phyloP scores from a whole-genome alignment of 1,140 invertebrate species.

The Diorhabda elongata region DNA sequence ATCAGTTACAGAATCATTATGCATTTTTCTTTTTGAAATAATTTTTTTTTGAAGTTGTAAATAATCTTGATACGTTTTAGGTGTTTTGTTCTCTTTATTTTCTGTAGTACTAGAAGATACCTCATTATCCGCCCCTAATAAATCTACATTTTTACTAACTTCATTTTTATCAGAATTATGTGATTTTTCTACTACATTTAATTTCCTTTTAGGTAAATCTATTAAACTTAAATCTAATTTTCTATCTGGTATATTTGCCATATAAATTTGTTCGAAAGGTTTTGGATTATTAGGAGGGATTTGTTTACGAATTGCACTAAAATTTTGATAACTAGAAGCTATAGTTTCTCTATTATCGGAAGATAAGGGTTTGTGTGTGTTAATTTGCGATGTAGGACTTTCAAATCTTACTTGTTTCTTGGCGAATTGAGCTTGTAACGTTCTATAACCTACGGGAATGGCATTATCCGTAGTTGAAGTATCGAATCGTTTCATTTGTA shows the following conservation, averaged over 20 bases:
- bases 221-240: constrained; percentile 44
- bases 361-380: constrained; percentile 18
- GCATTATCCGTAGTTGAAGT: background rate
- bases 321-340: constrained; percentile 1
- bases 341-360: constrained; percentile 18
- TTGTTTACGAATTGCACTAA: constrained; percentile 13
- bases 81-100: constrained; percentile 15
- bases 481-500: constrained; percentile 28
- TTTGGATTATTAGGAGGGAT: constrained; percentile 11
- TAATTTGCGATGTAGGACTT: constrained; percentile 21
- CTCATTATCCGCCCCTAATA: background rate
- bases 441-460: background rate
- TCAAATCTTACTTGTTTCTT: constrained; percentile 37
- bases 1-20: constrained; percentile 32
- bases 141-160: background rate
- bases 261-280: constrained; percentile 41
- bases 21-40: constrained; percentile 11
- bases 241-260: constrained; percentile 43
- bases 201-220: constrained; percentile 23
- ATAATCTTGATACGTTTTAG: constrained; percentile 31
- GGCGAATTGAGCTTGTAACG: constrained; percentile 17
- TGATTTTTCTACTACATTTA: too few relatives aligned
- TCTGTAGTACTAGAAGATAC: background rate
- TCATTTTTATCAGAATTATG: background rate
- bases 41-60: constrained; percentile 23